phyloP scores from a whole-genome alignment of 2,888 invertebrate species.

The Parascotia fuliginaria region DNA sequence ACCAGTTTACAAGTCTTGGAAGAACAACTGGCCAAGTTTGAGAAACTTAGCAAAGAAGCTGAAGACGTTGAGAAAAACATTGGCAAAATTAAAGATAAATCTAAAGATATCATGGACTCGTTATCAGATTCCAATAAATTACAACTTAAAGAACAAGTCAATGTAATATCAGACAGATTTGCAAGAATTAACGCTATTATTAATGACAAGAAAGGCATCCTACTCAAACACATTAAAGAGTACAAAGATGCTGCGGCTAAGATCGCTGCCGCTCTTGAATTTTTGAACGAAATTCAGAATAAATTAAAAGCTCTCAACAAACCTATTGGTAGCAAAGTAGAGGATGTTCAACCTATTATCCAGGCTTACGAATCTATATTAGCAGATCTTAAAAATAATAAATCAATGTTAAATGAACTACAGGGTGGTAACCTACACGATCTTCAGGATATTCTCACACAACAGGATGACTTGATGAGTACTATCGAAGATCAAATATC shows the following conservation, averaged over 20 bases:
- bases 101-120: conserved; percentile 91
- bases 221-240: conserved; percentile 92
- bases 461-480: conserved; percentile 94
- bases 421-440: conserved; percentile 92
- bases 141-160: conserved; percentile 92
- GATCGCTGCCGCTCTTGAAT: conserved; percentile 92
- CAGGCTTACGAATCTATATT: conserved; percentile 92
- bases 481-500: conserved; percentile 95
- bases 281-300: conserved; percentile 92
- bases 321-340: conserved; percentile 94
- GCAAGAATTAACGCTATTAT: conserved; percentile 90
- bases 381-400: conserved; percentile 91
- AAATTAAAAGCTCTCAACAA: conserved; percentile 93
- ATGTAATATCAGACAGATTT: conserved; percentile 92
- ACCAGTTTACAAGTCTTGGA: conserved; percentile 93
- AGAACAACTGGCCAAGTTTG: conserved; percentile 95
- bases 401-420: conserved; percentile 91
- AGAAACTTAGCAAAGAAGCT: conserved; percentile 91
- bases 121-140: conserved; percentile 94
- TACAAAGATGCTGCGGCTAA: conserved; percentile 93
- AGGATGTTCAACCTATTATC: conserved; percentile 94
- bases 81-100: conserved; percentile 91
- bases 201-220: conserved; percentile 89
- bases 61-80: conserved; percentile 89
- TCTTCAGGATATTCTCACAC: conserved; percentile 90